Conservation (phyloP, 2,113 vertebrate genomes). For the Atherinomorus stipes region DNA sequence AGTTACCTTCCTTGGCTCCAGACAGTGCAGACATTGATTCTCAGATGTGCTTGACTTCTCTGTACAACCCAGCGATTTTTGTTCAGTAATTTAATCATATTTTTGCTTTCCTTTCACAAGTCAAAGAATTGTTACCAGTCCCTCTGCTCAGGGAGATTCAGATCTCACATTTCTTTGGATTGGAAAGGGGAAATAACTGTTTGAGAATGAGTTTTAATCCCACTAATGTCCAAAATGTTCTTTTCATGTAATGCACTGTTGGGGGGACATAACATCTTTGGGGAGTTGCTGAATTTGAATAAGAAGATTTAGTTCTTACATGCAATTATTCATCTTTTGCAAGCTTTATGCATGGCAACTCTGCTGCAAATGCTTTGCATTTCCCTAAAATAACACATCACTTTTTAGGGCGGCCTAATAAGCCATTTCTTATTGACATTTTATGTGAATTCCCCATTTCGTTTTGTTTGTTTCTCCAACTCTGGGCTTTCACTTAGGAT, state of each 20-base stretch:
- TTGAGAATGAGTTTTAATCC: neutral
- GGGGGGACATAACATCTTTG: neutral
- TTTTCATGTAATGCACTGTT: neutral
- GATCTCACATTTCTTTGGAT: neutral
- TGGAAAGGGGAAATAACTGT: neutral
- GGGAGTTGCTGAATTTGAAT: conserved; percentile 9
- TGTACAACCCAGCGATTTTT: neutral
- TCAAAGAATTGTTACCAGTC: neutral
- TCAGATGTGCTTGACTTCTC: too few relatives aligned
- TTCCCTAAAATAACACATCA: neutral
- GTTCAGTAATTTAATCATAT: too few relatives aligned
- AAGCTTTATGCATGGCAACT: neutral
- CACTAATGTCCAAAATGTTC: neutral
- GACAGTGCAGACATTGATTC: neutral
- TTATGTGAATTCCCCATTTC: neutral
- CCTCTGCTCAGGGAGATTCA: too few relatives aligned
- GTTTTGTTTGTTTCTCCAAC: neutral
- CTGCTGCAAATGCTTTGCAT: neutral
- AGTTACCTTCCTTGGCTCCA: neutral
- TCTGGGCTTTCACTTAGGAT: neutral
- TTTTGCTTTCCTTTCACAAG: neutral
- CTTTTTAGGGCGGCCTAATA: too few relatives aligned
- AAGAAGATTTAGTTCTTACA: conserved; percentile 4
- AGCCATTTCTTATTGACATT: neutral
- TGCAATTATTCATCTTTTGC: conserved; percentile 7